These are phyloP conservation scores for Cynopterus brachyotis DNA, from an alignment of 2,113 vertebrate species.

Conservation along the genomic window DNA sequence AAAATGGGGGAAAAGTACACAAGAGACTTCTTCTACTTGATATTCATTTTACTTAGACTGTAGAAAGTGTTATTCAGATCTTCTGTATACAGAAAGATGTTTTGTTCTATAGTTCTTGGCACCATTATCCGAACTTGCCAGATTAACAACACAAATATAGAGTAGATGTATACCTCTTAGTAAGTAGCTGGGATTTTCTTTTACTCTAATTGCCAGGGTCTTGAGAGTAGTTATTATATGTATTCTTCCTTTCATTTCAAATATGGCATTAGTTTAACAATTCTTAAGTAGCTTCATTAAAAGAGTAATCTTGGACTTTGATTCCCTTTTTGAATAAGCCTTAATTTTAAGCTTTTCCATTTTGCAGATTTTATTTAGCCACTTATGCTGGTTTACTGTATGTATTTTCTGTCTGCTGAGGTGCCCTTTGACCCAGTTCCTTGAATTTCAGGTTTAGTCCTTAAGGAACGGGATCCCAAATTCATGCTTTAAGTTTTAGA, in stretches of 20 bases:
- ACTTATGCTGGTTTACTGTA: background rate
- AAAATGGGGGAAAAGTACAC: background rate
- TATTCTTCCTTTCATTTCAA: background rate
- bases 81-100: background rate
- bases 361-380: slow-evolving; percentile 26
- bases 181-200: background rate
- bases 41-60: background rate
- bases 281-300: background rate
- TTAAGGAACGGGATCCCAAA: background rate
- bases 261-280: background rate
- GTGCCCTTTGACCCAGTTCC: background rate
- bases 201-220: background rate
- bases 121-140: background rate
- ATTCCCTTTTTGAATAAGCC: background rate
- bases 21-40: slow-evolving; percentile 10
- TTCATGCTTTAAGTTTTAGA: background rate
- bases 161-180: background rate
- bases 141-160: background rate
- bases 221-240: background rate
- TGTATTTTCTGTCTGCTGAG: background rate
- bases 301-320: background rate
- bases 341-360: background rate
- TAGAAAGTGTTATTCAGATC: background rate
- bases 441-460: background rate
- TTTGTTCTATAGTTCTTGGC: background rate